These are phyloP conservation scores for Lindbergichthys nudifrons DNA, from an alignment of 2,797 vertebrate genomes.

Conservation along the genomic window DNA sequence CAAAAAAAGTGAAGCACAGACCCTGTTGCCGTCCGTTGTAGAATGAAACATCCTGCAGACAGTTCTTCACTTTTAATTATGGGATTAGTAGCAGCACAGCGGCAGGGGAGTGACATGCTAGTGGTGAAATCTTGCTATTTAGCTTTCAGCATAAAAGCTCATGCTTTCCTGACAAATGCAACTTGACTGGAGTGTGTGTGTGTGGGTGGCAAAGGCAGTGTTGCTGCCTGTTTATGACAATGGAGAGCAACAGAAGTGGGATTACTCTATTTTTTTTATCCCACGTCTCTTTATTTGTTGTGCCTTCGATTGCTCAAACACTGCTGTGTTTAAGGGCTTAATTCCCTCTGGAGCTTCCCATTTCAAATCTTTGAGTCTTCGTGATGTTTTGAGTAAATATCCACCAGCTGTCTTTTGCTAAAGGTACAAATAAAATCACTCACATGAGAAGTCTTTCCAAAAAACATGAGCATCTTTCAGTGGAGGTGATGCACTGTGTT, in stretches of 20 bases:
- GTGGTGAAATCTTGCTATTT: neutral
- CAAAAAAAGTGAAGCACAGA: slow-evolving; percentile 15
- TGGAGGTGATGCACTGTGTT: neutral
- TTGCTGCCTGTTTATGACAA: slow-evolving; percentile 10
- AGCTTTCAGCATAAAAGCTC: neutral
- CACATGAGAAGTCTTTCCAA: slow-evolving; percentile 2
- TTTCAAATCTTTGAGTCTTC: slow-evolving; percentile 11
- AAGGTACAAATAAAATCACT: slow-evolving; percentile 20
- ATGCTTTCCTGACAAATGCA: slow-evolving; percentile 8
- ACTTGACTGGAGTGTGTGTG: slow-evolving; percentile 24
- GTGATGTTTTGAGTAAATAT: slow-evolving; percentile 21
- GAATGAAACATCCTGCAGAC: slow-evolving; percentile 43
- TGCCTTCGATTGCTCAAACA: slow-evolving; percentile 10
- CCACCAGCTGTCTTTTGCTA: slow-evolving; percentile 14
- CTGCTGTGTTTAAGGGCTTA: neutral
- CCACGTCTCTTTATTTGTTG: slow-evolving; percentile 14
- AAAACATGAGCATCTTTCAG: slow-evolving; percentile 3
- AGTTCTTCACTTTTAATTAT: slow-evolving; percentile 40
- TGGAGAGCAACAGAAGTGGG: neutral
- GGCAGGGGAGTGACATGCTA: neutral
- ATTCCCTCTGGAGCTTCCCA: neutral
- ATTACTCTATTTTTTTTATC: neutral
- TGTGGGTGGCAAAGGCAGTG: slow-evolving; percentile 7
- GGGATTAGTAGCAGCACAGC: slow-evolving; percentile 4
- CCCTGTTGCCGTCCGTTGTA: slow-evolving; percentile 21